Base-by-base conservation (phyloP, 2,113 vertebrate genomes). In the Mustelus asterias region DNA sequence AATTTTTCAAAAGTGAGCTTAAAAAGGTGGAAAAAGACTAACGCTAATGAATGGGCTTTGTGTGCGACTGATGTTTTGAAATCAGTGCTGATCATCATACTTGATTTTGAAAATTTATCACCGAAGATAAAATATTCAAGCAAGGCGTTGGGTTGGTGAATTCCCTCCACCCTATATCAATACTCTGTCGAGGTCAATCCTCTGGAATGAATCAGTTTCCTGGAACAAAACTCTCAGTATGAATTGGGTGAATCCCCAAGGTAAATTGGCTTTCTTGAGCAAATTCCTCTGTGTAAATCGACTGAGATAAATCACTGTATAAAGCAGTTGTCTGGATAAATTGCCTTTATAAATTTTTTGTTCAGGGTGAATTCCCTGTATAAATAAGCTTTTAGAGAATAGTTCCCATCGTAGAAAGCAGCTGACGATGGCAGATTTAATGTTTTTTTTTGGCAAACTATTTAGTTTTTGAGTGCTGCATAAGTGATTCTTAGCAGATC, bases 301-400 rank as follows among this genome's bases (percentile, higher is more conserved):
- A 63, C 58, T 92, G 89, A 92, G 58, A 92, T 92, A 16, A 60
- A n/a, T 92, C 60, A 60, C 89, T 92, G 60, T n/a, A 92, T 92
- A 63, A 16, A 92, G n/a, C 58, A 63, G 89, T n/a, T 92, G 58
- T n/a, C 29, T 63, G 54, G 58, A 92, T 92, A 92, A 92, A 92
- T 63, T 63, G 58, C 58, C 58, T 65, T 29, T 65, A 63, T 92
- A n/a, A 63, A 92, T 92, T 65, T 65, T 92, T 58, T 92, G 89
- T 65, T 20, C 58, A 63, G 89, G 89, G 89, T 92, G 33, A 92
- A 92, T 92, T 58, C 58, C 89, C 54, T 92, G 60, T 92, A 63
- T 65, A 92, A 92, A 92, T 33, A 63, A 63, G 89, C 33, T 16
- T 92, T 92, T 41, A 63, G 89, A 63, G 16, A 33, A 92, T 92